These are phyloP conservation scores for Ormyrus rosae DNA, from an alignment of 2,888 invertebrate genomes.

Conservation along the genomic window DNA sequence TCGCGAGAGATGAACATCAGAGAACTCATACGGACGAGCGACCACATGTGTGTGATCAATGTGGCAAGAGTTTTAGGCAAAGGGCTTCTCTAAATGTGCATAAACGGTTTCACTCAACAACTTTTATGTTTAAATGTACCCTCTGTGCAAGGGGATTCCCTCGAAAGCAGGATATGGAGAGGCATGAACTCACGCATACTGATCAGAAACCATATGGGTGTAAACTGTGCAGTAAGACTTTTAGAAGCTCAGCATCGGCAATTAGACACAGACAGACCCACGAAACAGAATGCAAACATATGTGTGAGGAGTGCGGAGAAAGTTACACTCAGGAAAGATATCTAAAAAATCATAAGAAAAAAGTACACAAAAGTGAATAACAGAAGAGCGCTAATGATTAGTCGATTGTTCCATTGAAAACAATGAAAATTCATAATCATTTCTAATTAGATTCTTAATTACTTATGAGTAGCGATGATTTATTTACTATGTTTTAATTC, in stretches of 20 bases:
- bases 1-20: conserved; percentile 68
- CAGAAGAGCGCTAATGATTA: background rate
- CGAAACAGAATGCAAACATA: conserved; percentile 66
- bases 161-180: conserved; percentile 75
- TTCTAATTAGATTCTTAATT: background rate
- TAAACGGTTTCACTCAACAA: conserved; percentile 64
- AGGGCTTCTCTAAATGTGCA: conserved; percentile 76
- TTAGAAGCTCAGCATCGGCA: conserved; percentile 62
- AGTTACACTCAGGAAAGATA: conserved; percentile 77
- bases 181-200: conserved; percentile 76
- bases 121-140: conserved; percentile 58
- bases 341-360: conserved; percentile 75
- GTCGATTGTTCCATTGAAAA: background rate
- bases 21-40: conserved; percentile 69
- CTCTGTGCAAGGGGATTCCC: conserved; percentile 74
- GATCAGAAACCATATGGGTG: conserved; percentile 78
- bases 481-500: background rate
- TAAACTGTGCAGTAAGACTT: conserved; percentile 75
- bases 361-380: conserved; percentile 55
- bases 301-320: conserved; percentile 75
- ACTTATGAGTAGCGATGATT: background rate
- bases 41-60: conserved; percentile 74
- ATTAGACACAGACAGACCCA: conserved; percentile 77
- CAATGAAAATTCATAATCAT: background rate
- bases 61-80: conserved; percentile 75